phyloP scores from a whole-genome alignment of 1,140 invertebrate species.

The Teleogryllus occipitalis region DNA sequence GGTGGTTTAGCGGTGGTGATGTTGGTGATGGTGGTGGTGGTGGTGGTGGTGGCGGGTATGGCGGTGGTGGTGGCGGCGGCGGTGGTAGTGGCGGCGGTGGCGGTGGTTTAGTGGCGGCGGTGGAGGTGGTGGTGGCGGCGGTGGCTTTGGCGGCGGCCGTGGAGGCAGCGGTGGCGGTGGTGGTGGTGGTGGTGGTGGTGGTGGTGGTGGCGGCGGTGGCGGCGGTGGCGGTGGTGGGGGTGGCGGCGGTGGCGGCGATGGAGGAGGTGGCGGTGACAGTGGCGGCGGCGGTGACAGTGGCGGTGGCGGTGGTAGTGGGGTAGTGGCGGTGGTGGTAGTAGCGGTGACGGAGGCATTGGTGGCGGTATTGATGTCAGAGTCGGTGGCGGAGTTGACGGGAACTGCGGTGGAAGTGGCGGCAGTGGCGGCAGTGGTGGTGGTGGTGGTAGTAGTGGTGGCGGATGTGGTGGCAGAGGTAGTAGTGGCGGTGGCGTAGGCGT shows the following conservation, averaged over 20 bases:
- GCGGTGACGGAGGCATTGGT: conserved; percentile 35
- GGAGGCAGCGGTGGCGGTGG: conserved; percentile 19
- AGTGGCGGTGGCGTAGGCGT: no score
- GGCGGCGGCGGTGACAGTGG: no score
- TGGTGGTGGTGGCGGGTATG: background rate
- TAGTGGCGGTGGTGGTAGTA: conserved; percentile 22
- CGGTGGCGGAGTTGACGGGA: no score
- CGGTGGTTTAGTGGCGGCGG: conserved; percentile 13
- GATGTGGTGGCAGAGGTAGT: no score
- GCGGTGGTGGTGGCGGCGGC: background rate
- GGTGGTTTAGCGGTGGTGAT: no score
- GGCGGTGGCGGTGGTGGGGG: background rate
- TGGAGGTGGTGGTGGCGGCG: conserved; percentile 23
- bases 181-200: conserved; percentile 31
- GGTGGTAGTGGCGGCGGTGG: background rate
- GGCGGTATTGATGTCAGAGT: no score
- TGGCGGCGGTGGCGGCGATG: background rate
- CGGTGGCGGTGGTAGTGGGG: no score
- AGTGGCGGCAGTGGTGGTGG: background rate
- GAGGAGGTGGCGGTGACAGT: no score
- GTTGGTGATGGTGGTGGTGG: background rate
- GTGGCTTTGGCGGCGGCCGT: conserved; percentile 17
- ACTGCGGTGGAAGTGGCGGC: background rate
- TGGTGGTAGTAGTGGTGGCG: no score
- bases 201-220: conserved; percentile 37